phyloP scores from a whole-genome alignment of 2,797 vertebrate species.

The Numenius phaeopus region DNA sequence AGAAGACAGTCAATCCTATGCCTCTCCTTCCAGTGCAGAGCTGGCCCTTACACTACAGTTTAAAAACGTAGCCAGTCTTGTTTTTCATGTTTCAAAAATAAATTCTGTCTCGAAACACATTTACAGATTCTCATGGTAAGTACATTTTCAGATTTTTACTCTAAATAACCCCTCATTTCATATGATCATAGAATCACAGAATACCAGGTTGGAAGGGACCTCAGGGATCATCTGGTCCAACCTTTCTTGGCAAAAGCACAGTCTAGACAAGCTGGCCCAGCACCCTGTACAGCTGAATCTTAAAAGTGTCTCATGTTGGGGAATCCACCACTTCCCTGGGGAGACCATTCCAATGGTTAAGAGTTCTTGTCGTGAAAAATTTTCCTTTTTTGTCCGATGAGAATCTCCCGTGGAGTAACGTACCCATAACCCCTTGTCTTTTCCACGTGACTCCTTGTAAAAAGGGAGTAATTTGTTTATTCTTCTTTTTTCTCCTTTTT shows the following conservation, averaged over 20 bases:
- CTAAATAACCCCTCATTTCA: neutral
- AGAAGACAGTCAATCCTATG: neutral
- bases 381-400: neutral
- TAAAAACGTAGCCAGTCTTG: neutral
- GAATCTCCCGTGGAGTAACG: neutral
- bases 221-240: neutral
- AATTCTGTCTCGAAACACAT: neutral
- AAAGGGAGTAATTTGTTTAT: neutral
- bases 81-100: neutral
- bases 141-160: neutral
- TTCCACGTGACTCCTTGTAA: neutral
- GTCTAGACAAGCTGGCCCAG: neutral
- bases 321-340: neutral
- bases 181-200: neutral
- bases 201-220: neutral
- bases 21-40: neutral
- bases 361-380: neutral
- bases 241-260: neutral
- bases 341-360: neutral
- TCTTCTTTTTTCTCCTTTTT: neutral
- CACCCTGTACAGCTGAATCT: neutral
- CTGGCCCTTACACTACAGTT: neutral
- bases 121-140: neutral
- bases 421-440: neutral
- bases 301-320: neutral